These are phyloP conservation scores for Nyctibius grandis DNA, from an alignment of 2,797 vertebrate species.

Conservation along the genomic window DNA sequence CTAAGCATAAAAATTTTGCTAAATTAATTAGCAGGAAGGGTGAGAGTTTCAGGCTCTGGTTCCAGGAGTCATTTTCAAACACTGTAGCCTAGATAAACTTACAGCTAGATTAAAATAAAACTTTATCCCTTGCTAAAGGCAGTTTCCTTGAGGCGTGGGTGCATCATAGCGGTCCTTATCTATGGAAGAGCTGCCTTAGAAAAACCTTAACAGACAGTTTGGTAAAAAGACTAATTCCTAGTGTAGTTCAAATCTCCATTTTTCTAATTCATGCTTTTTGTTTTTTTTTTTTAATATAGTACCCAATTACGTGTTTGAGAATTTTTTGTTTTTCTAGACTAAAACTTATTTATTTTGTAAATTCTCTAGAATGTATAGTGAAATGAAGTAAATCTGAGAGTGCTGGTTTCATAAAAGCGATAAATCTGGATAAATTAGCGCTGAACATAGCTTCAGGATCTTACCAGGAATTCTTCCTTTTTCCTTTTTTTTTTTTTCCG, in stretches of 20 bases:
- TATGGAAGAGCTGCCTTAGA: neutral
- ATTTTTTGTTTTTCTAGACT: neutral
- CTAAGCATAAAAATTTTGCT: neutral
- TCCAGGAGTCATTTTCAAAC: neutral
- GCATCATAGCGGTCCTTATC: neutral
- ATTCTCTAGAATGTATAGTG: neutral
- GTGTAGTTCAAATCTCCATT: neutral
- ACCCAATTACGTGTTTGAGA: neutral
- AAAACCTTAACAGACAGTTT: neutral
- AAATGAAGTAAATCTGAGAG: neutral
- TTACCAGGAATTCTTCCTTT: neutral
- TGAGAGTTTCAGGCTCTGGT: neutral
- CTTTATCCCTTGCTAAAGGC: neutral
- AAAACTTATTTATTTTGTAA: neutral
- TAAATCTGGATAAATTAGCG: neutral
- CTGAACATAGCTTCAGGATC: neutral
- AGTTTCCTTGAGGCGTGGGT: neutral
- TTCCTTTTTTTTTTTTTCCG: neutral
- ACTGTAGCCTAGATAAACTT: neutral
- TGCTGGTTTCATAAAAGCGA: neutral
- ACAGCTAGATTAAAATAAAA: neutral
- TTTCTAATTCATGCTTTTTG: neutral
- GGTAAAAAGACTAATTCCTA: neutral
- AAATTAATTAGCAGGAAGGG: neutral
- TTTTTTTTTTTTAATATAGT: neutral